Conservation (phyloP, 2,797 vertebrate genomes). For the Syndactyla subalaris region DNA sequence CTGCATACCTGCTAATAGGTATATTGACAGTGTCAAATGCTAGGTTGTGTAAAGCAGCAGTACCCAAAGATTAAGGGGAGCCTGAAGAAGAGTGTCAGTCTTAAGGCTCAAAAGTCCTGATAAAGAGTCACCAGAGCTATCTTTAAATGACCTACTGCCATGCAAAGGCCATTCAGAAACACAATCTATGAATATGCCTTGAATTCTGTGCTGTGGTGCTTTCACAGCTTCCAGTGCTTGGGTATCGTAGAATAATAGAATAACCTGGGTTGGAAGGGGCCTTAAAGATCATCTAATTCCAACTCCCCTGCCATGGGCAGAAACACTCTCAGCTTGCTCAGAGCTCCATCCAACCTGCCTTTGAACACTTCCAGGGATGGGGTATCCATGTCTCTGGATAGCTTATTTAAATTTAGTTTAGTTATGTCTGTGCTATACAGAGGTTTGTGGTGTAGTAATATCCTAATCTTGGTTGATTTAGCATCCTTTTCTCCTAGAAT, state of each 20-base stretch:
- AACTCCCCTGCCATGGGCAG: not conserved
- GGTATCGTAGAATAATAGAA: not conserved
- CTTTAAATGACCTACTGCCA: not conserved
- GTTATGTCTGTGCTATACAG: not conserved
- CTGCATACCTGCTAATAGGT: not conserved
- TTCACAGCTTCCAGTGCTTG: not conserved
- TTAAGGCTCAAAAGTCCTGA: not conserved
- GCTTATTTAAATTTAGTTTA: not conserved
- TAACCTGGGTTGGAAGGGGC: not conserved
- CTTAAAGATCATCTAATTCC: not conserved
- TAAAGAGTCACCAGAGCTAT: not conserved
- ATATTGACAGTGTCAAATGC: not conserved
- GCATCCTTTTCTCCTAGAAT: not conserved
- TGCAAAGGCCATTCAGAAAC: not conserved
- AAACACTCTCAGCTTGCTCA: not conserved
- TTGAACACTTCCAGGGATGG: not conserved
- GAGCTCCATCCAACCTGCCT: not conserved
- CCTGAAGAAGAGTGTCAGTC: not conserved
- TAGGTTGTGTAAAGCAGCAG: not conserved
- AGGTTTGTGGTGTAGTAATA: not conserved
- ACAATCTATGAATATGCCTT: not conserved
- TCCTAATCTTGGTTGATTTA: not conserved
- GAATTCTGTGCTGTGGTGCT: not conserved
- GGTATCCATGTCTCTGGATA: not conserved
- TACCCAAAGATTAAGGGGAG: not conserved